phyloP scores from a whole-genome alignment of 2,888 invertebrate genomes.

The Aleiodes testaceus region DNA sequence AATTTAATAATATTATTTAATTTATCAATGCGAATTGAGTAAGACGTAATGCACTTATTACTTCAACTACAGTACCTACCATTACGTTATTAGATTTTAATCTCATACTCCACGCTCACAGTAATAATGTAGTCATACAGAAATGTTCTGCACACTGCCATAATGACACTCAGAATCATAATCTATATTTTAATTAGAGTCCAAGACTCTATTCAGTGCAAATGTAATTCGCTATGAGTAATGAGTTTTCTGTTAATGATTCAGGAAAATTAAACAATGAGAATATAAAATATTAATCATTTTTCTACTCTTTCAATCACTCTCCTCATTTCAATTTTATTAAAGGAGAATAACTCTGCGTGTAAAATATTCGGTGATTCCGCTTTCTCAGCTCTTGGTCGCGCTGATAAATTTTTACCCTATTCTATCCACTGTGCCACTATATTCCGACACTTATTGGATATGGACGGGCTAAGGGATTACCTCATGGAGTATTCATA shows the following conservation, averaged over 20 bases:
- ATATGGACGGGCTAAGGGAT: slow-evolving; percentile 53
- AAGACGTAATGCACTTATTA: background rate
- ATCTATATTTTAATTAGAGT: slow-evolving; percentile 51
- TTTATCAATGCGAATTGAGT: background rate
- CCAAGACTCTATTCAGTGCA: slow-evolving; percentile 45
- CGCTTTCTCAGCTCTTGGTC: slow-evolving; percentile 36
- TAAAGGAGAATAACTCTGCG: background rate
- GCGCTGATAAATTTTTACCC: slow-evolving; percentile 36
- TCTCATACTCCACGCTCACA: slow-evolving; percentile 42
- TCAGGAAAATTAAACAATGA: too few species aligned
- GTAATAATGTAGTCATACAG: slow-evolving; percentile 25
- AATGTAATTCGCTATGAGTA: slow-evolving; percentile 44
- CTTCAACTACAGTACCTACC: slow-evolving; percentile 23
- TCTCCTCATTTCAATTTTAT: background rate
- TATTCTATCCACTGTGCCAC: slow-evolving; percentile 25
- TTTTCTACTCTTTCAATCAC: background rate
- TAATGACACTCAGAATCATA: slow-evolving; percentile 34
- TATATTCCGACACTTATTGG: slow-evolving; percentile 56
- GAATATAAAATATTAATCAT: background rate
- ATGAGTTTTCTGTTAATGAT: slow-evolving; percentile 36
- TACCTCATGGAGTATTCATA: slow-evolving; percentile 61
- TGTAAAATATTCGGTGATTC: slow-evolving; percentile 7
- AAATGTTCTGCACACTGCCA: background rate
- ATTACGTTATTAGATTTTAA: slow-evolving; percentile 59
- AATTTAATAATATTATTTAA: background rate